Conservation (phyloP, 1,140 invertebrate species). For the Leguminivora glycinivorella region DNA sequence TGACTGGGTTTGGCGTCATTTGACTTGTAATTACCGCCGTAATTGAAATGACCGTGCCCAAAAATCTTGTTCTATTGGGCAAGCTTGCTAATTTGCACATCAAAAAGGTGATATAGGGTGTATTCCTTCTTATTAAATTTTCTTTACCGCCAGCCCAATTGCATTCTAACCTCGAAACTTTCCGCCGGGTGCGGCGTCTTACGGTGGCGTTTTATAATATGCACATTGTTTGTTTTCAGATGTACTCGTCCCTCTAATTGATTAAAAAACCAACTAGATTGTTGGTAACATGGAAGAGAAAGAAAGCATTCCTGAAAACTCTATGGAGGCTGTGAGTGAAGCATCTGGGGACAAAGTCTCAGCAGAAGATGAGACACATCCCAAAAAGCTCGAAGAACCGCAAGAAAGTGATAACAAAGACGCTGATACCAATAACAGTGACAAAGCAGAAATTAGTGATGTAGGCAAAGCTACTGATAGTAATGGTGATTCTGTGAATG, state of each 20-base stretch:
- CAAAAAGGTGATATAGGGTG: background rate
- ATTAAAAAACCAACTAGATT: constrained; percentile 45
- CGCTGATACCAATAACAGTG: constrained; percentile 32
- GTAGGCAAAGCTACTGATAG: constrained; percentile 40
- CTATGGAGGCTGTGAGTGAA: constrained; percentile 39
- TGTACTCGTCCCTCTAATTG: constrained; percentile 42
- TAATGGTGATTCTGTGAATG: constrained; percentile 43
- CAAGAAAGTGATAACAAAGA: constrained; percentile 33
- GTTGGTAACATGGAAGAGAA: constrained; percentile 67
- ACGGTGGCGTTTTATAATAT: background rate
- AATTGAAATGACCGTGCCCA: constrained; percentile 34
- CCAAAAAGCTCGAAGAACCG: constrained; percentile 36
- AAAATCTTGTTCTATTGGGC: constrained; percentile 13
- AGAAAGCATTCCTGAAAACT: constrained; percentile 49
- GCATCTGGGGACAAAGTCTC: constrained; percentile 38
- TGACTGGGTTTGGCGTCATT: constrained; percentile 34
- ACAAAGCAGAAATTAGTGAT: constrained; percentile 38
- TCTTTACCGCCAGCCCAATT: background rate
- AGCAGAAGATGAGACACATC: constrained; percentile 30
- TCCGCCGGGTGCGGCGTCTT: constrained; percentile 22
- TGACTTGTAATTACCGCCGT: constrained; percentile 38
- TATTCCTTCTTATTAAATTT: background rate
- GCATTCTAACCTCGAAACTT: constrained; percentile 27
- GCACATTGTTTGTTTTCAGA: constrained; percentile 51
- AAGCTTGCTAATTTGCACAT: background rate